Evolutionary conservation across 2,113 vertebrate species (phyloP).

Genomic region (Urocitellus parryii): DNA sequence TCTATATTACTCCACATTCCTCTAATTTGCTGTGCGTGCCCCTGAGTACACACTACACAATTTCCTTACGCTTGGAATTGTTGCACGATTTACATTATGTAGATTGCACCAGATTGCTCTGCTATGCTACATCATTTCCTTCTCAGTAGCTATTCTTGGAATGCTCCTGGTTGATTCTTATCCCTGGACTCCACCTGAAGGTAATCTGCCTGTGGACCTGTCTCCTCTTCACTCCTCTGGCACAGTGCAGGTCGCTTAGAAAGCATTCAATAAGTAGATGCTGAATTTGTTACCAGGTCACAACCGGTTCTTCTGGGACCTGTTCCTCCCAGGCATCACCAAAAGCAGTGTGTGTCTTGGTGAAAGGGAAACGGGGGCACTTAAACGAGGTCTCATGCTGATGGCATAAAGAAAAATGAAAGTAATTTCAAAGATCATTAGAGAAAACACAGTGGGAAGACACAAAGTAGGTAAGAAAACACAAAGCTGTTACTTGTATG

Average conservation of each 20-base stretch:
- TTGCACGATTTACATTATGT: background rate
- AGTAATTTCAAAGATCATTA: background rate
- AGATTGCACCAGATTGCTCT: background rate
- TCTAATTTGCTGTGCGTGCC: background rate
- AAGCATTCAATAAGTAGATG: background rate
- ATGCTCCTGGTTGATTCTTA: background rate
- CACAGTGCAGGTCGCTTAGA: rapidly evolving
- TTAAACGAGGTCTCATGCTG: background rate
- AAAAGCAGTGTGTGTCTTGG: rapidly evolving
- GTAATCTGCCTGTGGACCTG: background rate
- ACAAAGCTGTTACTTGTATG: background rate
- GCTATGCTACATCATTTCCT: rapidly evolving
- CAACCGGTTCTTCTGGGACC: background rate
- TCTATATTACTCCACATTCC: rapidly evolving
- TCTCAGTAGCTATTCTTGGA: background rate
- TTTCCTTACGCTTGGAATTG: rapidly evolving
- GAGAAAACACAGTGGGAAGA: background rate
- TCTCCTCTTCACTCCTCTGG: background rate
- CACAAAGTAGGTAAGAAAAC: background rate
- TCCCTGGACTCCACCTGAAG: background rate
- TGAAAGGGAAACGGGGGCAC: no score
- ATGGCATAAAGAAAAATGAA: background rate
- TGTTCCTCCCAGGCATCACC: background rate
- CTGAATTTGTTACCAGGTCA: rapidly evolving
- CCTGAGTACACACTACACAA: background rate